A percentile compares a stretch with the other conserved stretches of the same genome.
Evolutionary conservation across 2,113 vertebrate genomes (phyloP).

Genomic region (Prolemur simus): DNA sequence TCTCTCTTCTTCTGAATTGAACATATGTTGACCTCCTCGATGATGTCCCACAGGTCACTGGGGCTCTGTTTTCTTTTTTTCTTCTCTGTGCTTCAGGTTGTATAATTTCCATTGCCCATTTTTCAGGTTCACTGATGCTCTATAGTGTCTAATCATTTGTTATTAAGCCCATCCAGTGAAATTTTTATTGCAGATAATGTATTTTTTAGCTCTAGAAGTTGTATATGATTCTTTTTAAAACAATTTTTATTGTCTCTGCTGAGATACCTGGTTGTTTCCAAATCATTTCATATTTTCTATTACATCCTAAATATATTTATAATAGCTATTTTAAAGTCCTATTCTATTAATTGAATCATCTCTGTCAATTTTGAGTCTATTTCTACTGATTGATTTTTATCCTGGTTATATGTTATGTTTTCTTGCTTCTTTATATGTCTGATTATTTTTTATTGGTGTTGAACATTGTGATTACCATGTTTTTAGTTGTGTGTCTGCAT

Average conservation of each 20-base stretch:
- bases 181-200: neutral
- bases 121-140: neutral
- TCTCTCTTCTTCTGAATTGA: neutral
- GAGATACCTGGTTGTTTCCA: neutral
- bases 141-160: neutral
- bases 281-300: neutral
- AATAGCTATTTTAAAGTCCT: constrained; percentile 19
- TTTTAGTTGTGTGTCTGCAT: neutral
- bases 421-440: neutral
- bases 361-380: neutral
- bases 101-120: neutral
- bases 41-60: neutral
- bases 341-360: neutral
- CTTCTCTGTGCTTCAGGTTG: neutral
- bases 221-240: neutral
- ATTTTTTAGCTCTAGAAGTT: constrained; percentile 12
- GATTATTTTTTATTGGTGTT: constrained; percentile 10
- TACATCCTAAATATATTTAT: neutral
- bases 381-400: neutral
- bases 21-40: neutral
- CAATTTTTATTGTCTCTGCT: neutral
- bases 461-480: neutral
- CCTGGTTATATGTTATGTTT: neutral
- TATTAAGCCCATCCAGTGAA: neutral
- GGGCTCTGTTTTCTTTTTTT: neutral